Evolutionary conservation across 2,797 vertebrate genomes (phyloP), one percentile per base, ranked within the genome.

Genomic region (Anas flavirostris): DNA sequence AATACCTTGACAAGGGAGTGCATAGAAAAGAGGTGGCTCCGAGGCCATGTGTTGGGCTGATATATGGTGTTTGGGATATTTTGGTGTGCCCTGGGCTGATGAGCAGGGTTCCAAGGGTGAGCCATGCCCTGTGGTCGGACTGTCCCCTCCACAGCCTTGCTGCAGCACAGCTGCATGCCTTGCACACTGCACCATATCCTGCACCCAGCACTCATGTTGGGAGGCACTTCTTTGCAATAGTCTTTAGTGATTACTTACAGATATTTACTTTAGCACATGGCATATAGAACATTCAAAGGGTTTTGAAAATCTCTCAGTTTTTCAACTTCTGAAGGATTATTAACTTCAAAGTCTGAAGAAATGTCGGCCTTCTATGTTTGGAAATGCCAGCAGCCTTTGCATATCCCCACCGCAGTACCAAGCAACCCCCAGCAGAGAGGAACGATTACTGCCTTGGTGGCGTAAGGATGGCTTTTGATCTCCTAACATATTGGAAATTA

Each of bases 331-430:
- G 98, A 98, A 98, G 98, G 98, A 99, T 99, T 99, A 99, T 98
- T 98, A 99, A 99, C 99, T 99, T 99, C 99, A 99, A 99, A 99
- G 99, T 98, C 98, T 98, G 98, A 98, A 98, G 98, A 99, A 99
- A 99, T 99, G 99, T 99, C 98, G 98, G 97, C 98, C 98, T 98
- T 98, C 99, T 98, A 98, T 99, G 98, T 99, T 98, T 98, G 98
- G 98, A 99, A 99, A 99, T 99, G 99, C 98, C 99, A 99, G 98
- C 97, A 99, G 98, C 98, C 98, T 98, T 98, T 99, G 98, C 98
- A 99, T 99, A 99, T 98, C 98, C 98, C 97, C 93, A 98, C 97
- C 94, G 90, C 98, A 97, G 97, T 95, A 98, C 97, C 98, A 97
- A 97, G 96, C 95, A 97, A 98, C 98, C 98, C 98, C 98, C 97